Percentiles rank a stretch among this genome's conserved stretches.
Conservation (phyloP, 1,140 invertebrate genomes). For the Gonatopus flavifemur region DNA sequence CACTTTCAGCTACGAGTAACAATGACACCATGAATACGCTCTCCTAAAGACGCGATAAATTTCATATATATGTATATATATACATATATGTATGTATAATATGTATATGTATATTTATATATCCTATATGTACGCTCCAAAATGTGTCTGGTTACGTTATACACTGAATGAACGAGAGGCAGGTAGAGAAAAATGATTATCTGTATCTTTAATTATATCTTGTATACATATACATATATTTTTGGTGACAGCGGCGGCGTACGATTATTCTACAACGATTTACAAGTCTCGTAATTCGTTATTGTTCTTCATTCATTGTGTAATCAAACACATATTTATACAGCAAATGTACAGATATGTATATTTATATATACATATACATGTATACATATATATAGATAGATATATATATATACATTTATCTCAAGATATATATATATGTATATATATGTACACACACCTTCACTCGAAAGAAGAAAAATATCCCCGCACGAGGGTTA, state of each 20-base stretch:
- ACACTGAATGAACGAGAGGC: no score
- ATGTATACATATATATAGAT: conserved; percentile 19
- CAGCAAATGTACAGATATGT: not conserved
- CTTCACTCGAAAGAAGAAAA: no score
- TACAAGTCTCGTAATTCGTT: no score
- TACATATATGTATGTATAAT: conserved; percentile 24
- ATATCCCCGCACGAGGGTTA: no score
- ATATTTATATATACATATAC: conserved; percentile 1
- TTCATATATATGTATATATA: conserved; percentile 18
- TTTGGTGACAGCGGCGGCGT: no score
- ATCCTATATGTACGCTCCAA: conserved; percentile 16
- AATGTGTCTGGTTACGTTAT: no score
- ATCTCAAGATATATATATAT: conserved; percentile 14
- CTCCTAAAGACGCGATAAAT: conserved; percentile 46
- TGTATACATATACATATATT: conserved; percentile 18
- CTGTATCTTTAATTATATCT: no score
- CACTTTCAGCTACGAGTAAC: conserved; percentile 56
- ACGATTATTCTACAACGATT: no score
- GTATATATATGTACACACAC: not conserved
- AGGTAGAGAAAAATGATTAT: no score
- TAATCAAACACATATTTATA: conserved; percentile 29
- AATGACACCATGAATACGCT: conserved; percentile 60
- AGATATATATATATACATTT: conserved; percentile 17
- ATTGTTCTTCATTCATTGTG: no score
- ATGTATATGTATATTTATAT: conserved; percentile 20